Conservation (phyloP, 2,888 invertebrate genomes). For the Acrocyrtus sp. region DNA sequence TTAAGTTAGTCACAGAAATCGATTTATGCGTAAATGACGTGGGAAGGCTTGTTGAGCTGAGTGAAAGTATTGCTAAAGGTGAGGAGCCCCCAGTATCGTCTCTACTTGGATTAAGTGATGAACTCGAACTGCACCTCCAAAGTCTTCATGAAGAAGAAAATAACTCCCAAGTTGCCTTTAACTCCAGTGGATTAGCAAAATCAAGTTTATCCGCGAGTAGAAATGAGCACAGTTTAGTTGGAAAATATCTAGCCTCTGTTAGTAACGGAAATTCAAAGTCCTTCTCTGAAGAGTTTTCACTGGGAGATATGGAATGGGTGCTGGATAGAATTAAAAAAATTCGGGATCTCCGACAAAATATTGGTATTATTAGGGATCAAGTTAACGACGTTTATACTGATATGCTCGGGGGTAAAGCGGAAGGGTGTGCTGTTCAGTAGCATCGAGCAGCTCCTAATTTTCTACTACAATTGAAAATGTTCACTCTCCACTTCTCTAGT, state of each 20-base stretch:
- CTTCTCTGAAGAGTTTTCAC: constrained; percentile 10
- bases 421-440: constrained; percentile 51
- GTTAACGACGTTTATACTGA: constrained; percentile 55
- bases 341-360: constrained; percentile 44
- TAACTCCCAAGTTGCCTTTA: constrained; percentile 1
- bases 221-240: constrained; percentile 15
- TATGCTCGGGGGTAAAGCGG: constrained; percentile 48
- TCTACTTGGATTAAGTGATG: constrained; percentile 51
- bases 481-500: no score
- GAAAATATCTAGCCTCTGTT: constrained; percentile 21
- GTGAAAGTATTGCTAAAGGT: constrained; percentile 48
- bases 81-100: constrained; percentile 59
- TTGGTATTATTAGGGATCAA: constrained; percentile 46
- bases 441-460: neutral
- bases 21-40: constrained; percentile 57
- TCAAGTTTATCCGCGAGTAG: no score
- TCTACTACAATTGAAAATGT: neutral
- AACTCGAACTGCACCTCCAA: constrained; percentile 50
- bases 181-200: no score
- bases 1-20: constrained; percentile 57
- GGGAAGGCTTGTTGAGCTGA: constrained; percentile 48
- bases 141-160: constrained; percentile 8
- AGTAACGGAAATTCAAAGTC: constrained; percentile 1
- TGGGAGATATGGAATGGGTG: constrained; percentile 54
- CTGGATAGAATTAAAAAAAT: constrained; percentile 53